Percentiles rank a stretch among this genome's conserved stretches.
phyloP scores from a whole-genome alignment of 2,797 vertebrate genomes.

The Chromobotia macracanthus region DNA sequence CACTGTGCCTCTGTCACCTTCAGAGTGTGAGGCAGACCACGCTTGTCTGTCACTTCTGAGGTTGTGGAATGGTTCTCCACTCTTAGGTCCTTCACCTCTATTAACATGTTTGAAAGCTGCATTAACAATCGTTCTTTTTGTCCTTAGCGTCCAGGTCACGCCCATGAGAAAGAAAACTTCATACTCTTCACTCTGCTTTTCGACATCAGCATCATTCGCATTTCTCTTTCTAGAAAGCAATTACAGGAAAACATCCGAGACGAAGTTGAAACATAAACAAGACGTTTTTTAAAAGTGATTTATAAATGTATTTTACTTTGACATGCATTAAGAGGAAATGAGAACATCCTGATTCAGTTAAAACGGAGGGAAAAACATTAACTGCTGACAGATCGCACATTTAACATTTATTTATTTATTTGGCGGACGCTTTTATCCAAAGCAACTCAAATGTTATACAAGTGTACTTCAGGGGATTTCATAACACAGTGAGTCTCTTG shows the following conservation, averaged over 20 bases:
- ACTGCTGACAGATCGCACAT: neutral
- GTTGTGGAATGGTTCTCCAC: too few species aligned
- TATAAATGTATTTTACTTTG: neutral
- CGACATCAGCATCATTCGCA: too few species aligned
- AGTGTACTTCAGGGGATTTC: neutral
- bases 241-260: too few species aligned
- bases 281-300: neutral
- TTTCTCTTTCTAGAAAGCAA: too few species aligned
- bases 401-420: slow-evolving; percentile 7
- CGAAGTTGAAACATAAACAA: too few species aligned
- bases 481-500: neutral
- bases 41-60: too few species aligned
- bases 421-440: neutral
- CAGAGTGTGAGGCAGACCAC: neutral
- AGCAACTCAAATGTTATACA: neutral
- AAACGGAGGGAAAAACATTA: slow-evolving; percentile 8
- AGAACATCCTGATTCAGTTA: slow-evolving; percentile 35
- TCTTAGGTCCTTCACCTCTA: too few species aligned
- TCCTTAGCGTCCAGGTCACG: too few species aligned
- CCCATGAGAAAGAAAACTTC: too few species aligned
- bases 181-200: too few species aligned
- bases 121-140: too few species aligned
- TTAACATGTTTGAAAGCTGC: too few species aligned
- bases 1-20: neutral
- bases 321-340: neutral